A percentile compares a stretch with the other conserved stretches of the same genome.
Evolutionary conservation across 2,797 vertebrate species (phyloP).

Genomic region (Sebastes hopkinsi): DNA sequence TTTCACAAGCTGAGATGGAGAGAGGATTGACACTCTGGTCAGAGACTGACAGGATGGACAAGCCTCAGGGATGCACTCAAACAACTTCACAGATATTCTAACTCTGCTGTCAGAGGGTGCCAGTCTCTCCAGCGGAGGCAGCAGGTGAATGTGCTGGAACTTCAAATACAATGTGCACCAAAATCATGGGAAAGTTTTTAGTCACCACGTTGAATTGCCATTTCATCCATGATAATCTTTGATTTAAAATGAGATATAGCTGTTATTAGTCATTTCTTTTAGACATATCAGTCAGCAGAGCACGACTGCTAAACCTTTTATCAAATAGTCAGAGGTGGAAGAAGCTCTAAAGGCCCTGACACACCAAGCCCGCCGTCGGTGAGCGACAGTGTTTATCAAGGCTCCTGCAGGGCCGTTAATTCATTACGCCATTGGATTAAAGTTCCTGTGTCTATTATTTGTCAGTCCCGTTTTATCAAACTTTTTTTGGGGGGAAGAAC

Average conservation of each 20-base stretch:
- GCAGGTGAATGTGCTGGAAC: conserved; percentile 34
- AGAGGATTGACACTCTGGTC: conserved; percentile 38
- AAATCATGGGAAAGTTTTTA: not conserved
- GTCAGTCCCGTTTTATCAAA: too few species aligned
- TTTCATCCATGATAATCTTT: not conserved
- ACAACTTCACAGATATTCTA: conserved; percentile 26
- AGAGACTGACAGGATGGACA: conserved; percentile 42
- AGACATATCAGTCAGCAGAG: too few species aligned
- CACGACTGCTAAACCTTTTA: not conserved
- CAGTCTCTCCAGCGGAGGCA: not conserved
- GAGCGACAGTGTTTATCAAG: not conserved
- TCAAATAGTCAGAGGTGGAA: not conserved
- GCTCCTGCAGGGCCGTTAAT: not conserved
- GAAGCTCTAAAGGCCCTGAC: not conserved
- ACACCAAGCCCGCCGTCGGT: too few species aligned
- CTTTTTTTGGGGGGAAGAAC: too few species aligned
- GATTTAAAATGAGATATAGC: not conserved
- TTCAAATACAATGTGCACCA: not conserved
- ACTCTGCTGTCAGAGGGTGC: conserved; percentile 8
- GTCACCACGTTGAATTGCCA: not conserved
- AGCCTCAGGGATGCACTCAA: conserved; percentile 32
- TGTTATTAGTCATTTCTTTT: not conserved
- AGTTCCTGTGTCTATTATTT: too few species aligned
- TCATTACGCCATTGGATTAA: not conserved
- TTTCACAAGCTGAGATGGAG: conserved; percentile 42